Evolutionary conservation across 2,888 invertebrate species (phyloP), one percentile per base, ranked within the genome.

Genomic region (Perdita meconis): DNA sequence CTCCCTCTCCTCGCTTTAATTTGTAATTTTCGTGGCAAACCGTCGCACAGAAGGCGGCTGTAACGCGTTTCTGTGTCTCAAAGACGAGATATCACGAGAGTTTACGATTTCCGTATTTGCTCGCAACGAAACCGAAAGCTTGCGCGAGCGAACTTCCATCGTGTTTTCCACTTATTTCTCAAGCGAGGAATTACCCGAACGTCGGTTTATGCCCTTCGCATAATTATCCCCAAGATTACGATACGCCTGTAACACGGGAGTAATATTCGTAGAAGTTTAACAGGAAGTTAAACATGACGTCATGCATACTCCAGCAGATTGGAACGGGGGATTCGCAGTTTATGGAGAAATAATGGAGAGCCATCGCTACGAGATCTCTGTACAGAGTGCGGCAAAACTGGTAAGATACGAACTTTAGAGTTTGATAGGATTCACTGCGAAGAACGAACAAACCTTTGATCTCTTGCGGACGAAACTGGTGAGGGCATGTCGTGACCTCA

Each of bases 21-120:
- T n/a, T 1, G 3, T 55, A 55, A 65, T 65, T 65, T 65, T 19
- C 55, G 30, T 42, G 26, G 6, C 4, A 8, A 16, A 19, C 47
- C 16, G 47, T 47, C 19, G n/a, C n/a, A 47, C 10, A 19, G 8
- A 47, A 22, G 47, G 47, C 16, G 19, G 19, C 19, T 22, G 19
- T 1, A 47, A 12, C 19, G 47, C 19, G 47, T 10, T 8, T 8
- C 22, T 47, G 19, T 16, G 16, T 19, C 22, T 47, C 22, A 47
- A 47, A 47, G 22, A 47, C 47, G 19, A 19, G 22, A 47, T n/a
- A n/a, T 47, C 47, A 47, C 47, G 47, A 47, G 10, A 47, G 47
- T 1, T 16, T 47, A 47, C 10, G 47, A 47, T 47, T 47, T 19
- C 16, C 47, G 47, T 12, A 2, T 16, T 10, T 22, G 47, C 47